A percentile compares a stretch with the other conserved stretches of the same genome.
These are phyloP conservation scores for Phrynocephalus vlangalii DNA, from an alignment of 2,797 vertebrate genomes.

Conservation along the genomic window DNA sequence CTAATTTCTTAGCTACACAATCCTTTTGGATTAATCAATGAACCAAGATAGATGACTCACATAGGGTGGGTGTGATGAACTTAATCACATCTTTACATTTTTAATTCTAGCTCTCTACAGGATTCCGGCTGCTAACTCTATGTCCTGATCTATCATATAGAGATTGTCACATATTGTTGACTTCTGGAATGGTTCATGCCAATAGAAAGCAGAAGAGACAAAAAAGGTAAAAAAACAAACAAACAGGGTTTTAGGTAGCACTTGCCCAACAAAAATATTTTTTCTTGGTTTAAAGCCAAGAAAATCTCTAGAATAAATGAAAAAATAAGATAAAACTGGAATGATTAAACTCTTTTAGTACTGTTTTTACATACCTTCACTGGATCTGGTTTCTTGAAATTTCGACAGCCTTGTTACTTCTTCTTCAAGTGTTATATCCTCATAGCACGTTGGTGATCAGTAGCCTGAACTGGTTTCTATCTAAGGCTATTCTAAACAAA, in stretches of 20 bases:
- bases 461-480: too few relatives aligned
- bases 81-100: background rate
- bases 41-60: background rate
- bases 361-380: too few relatives aligned
- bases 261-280: conserved; percentile 22
- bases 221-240: background rate
- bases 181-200: background rate
- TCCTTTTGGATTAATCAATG: too few relatives aligned
- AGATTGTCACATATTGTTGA: conserved; percentile 5
- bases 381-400: background rate
- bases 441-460: too few relatives aligned
- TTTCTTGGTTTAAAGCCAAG: background rate
- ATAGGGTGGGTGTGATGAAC: background rate
- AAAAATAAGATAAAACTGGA: too few relatives aligned
- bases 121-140: background rate
- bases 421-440: too few relatives aligned
- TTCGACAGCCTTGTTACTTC: background rate
- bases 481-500: too few relatives aligned
- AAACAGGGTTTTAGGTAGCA: background rate
- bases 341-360: background rate
- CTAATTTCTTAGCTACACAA: too few relatives aligned
- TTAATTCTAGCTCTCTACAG: conserved; percentile 6
- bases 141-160: background rate
- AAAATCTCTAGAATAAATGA: too few relatives aligned
- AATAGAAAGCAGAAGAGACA: background rate